Percentiles rank a stretch among this genome's conserved stretches.
phyloP scores from a whole-genome alignment of 2,888 invertebrate genomes.

The Lithophane ornitopus region DNA sequence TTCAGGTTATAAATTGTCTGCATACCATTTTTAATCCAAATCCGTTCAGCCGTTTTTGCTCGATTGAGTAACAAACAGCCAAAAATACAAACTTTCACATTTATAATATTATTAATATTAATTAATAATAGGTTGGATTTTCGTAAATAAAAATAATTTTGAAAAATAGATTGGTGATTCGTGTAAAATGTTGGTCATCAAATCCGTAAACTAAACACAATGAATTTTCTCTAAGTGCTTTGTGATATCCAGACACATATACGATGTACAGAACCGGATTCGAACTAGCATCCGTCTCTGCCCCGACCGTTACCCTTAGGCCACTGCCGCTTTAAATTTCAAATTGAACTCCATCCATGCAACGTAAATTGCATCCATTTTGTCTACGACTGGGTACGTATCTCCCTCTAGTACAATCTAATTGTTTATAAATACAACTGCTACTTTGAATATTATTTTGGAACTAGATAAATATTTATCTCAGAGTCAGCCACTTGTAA shows the following conservation, averaged over 20 bases:
- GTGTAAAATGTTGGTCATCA: not conserved
- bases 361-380: slow-evolving; percentile 61
- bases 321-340: slow-evolving; percentile 64
- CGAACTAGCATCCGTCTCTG: slow-evolving; percentile 50
- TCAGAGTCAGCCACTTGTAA: not conserved
- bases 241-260: not conserved
- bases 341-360: slow-evolving; percentile 65
- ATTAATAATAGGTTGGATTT: too few relatives aligned
- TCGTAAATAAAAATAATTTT: not conserved
- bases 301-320: slow-evolving; percentile 56
- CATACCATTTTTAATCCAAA: too few relatives aligned
- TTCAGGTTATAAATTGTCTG: too few relatives aligned
- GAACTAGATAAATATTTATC: not conserved
- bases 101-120: too few relatives aligned
- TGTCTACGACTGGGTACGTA: slow-evolving; percentile 29
- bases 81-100: too few relatives aligned
- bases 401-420: not conserved
- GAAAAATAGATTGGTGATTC: not conserved
- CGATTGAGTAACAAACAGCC: too few relatives aligned
- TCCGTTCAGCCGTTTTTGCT: too few relatives aligned
- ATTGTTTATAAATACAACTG: slow-evolving; percentile 50
- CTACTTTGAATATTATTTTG: slow-evolving; percentile 3
- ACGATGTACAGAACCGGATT: slow-evolving; percentile 34
- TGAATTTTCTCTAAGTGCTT: slow-evolving; percentile 18
- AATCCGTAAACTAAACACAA: slow-evolving; percentile 10